A percentile compares a stretch with the other conserved stretches of the same genome.
Evolutionary conservation across 2,888 invertebrate genomes (phyloP).

Genomic region (Caenorhabditis sulstoni): DNA sequence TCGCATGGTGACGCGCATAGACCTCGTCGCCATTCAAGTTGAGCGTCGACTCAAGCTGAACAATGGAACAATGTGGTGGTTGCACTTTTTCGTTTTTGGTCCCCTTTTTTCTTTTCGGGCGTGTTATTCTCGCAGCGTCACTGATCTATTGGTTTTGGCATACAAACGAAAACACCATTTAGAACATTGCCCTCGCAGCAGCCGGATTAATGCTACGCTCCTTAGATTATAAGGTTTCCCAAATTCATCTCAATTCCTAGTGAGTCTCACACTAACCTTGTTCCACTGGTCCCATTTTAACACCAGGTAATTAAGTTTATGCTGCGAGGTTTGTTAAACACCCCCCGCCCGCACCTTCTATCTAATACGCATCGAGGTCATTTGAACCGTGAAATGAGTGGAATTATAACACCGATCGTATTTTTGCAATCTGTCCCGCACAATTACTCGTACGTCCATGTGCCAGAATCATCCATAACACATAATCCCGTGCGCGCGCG

Average conservation of each 20-base stretch:
- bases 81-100: slow-evolving; percentile 3
- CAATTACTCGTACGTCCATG: slow-evolving; percentile 32
- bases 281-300: not conserved
- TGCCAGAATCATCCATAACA: slow-evolving; percentile 30
- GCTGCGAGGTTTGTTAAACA: not conserved
- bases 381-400: slow-evolving; percentile 12
- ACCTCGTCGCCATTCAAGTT: slow-evolving; percentile 73
- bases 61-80: slow-evolving; percentile 18
- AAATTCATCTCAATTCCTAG: not conserved
- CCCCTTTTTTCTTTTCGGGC: not conserved
- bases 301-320: too few species aligned
- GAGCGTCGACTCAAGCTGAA: slow-evolving; percentile 67
- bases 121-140: too few species aligned
- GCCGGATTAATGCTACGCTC: too few species aligned
- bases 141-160: too few species aligned
- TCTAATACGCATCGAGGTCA: slow-evolving; percentile 8
- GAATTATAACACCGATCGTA: slow-evolving; percentile 45
- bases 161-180: too few species aligned
- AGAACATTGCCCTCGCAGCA: too few species aligned
- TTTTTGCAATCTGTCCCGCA: slow-evolving; percentile 44
- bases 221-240: too few species aligned
- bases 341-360: slow-evolving; percentile 3
- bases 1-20: slow-evolving; percentile 75
- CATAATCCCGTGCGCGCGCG: slow-evolving; percentile 19
- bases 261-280: not conserved